Evolutionary conservation across 2,888 invertebrate species (phyloP), one percentile per base, ranked within the genome.

Genomic region (Hyposoter didymator): DNA sequence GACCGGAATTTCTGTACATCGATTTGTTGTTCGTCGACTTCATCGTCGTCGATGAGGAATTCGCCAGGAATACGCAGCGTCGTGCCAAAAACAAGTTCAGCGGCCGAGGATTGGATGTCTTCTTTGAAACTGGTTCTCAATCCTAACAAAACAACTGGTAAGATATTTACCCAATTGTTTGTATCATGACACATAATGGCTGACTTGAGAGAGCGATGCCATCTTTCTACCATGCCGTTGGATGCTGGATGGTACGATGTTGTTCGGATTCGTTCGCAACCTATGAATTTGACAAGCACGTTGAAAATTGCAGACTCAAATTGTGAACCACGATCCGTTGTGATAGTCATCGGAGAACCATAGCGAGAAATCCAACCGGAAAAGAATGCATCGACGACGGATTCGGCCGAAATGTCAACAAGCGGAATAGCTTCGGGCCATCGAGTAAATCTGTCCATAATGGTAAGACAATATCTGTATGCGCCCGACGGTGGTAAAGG

Each of bases 281-380:
- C 89, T 12, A 84, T 28, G 6, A 90, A 43, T 2, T 82, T 67
- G n/a, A 83, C 73, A 1, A 90, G 83, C 22, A 83, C 66, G 17
- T 67, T 73, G 74, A 88, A 89, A 6, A 91, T 45, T 14, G 67
- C n/a, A 1, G 88, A 88, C 69, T 90, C 87, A 78, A 92, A 90
- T 73, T 91, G 89, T 2, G 89, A 55, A 0, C 91, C 91, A 78
- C 88, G 90, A 82, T 92, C 92, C 7, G 91, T 89, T 0, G 91
- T 91, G 10, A 92, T 87, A 8, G 83, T 67, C 0, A 55, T 12
- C 74, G 84, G 19, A 52, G 84, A 17, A 22, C 81, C 84, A 43
- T 62, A 80, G n/a, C 64, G 49, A 6, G 80, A 64, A 10, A 84
- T 35, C 84, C 80, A 84, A 0, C 39, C 1, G 3, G 70, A 43